phyloP scores from a whole-genome alignment of 2,797 vertebrate genomes.

The Eulemur mongoz region DNA sequence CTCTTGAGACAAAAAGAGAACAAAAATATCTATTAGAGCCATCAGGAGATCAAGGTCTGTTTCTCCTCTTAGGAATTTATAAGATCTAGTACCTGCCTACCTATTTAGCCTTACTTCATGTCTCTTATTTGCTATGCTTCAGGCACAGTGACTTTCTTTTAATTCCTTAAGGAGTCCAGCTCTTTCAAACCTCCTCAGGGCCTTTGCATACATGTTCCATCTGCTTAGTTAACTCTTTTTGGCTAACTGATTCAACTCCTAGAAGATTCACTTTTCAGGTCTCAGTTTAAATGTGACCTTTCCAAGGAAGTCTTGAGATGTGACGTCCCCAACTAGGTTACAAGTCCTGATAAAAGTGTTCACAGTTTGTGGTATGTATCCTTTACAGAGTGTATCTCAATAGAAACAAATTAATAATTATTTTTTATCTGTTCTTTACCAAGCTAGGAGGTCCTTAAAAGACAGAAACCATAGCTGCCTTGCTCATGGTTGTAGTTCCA shows the following conservation, averaged over 20 bases:
- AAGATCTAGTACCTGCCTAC: background rate
- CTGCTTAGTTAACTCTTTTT: background rate
- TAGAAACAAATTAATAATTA: slow-evolving; percentile 4
- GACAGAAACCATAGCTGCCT: background rate
- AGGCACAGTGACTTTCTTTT: background rate
- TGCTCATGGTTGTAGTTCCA: background rate
- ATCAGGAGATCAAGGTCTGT: background rate
- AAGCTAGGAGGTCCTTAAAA: background rate
- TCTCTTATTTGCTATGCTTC: slow-evolving; percentile 2
- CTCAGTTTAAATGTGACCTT: background rate
- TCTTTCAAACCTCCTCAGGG: background rate
- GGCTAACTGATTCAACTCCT: background rate
- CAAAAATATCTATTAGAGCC: background rate
- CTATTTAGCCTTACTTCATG: background rate
- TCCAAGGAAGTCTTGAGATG: background rate
- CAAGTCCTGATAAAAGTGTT: background rate
- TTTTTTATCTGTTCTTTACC: background rate
- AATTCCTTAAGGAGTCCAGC: background rate
- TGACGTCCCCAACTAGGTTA: background rate
- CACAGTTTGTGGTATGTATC: background rate
- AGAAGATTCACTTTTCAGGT: slow-evolving; percentile 10
- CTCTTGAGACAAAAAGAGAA: background rate
- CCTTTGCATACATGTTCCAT: background rate
- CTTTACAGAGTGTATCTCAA: background rate
- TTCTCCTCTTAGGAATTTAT: background rate